Conservation (phyloP, 2,113 vertebrate genomes). For the Xiphophorus hellerii region DNA sequence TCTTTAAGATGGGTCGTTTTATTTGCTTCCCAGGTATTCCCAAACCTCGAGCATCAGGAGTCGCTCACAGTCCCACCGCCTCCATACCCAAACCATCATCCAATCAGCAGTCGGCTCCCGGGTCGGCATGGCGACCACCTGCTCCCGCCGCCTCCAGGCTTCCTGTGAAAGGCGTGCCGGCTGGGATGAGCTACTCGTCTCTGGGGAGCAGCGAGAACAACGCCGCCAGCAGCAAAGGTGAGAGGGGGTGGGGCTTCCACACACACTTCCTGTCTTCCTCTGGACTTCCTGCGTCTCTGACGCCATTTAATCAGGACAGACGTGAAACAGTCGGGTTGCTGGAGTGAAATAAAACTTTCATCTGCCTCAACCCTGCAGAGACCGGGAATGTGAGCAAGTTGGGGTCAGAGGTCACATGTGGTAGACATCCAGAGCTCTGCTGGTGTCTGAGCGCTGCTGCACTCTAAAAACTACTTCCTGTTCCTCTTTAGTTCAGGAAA, state of each 20-base stretch:
- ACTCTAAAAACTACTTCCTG: no score
- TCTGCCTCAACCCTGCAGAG: background rate
- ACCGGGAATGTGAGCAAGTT: background rate
- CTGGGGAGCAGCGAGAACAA: constrained; percentile 58
- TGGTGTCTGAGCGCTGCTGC: no score
- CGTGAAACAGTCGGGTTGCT: background rate
- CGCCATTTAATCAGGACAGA: background rate
- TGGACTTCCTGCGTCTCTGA: background rate
- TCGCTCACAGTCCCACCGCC: background rate
- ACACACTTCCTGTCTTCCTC: background rate
- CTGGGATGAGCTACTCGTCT: constrained; percentile 53
- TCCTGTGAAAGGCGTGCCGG: constrained; percentile 69
- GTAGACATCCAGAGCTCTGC: background rate
- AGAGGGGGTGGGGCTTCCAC: background rate
- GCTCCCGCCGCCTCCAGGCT: constrained; percentile 62
- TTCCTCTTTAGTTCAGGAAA: no score
- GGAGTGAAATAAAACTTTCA: background rate
- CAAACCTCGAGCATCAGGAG: constrained; percentile 21
- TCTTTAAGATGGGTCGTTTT: background rate
- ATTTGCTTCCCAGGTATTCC: constrained; percentile 51
- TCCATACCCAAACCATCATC: constrained; percentile 19
- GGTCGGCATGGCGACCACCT: background rate
- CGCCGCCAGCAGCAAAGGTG: constrained; percentile 53
- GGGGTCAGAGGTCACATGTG: background rate
- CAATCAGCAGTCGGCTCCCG: constrained; percentile 41